Evolutionary conservation across 2,797 vertebrate species (phyloP).

Genomic region (Ambastaia sidthimunki): DNA sequence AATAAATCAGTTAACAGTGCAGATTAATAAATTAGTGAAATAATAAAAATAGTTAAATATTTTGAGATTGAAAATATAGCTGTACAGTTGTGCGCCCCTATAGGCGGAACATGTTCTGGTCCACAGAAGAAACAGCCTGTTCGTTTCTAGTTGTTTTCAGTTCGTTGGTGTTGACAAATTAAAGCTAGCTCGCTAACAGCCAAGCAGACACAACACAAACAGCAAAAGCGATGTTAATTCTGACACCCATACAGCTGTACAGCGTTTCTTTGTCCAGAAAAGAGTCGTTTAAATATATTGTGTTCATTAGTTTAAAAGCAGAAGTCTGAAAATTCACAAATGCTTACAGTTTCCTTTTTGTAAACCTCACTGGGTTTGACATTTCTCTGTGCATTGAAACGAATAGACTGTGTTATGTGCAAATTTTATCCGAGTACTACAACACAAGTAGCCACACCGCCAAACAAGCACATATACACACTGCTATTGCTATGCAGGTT

Average conservation of each 20-base stretch:
- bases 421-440: conserved; percentile 18
- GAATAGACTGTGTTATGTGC: conserved; percentile 4
- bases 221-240: no score
- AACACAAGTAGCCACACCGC: not conserved
- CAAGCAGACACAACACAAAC: conserved; percentile 6
- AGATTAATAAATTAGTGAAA: no score
- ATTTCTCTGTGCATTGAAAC: not conserved
- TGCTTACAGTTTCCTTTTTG: not conserved
- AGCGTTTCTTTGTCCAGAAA: not conserved
- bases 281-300: not conserved
- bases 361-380: not conserved
- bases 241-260: not conserved
- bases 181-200: not conserved
- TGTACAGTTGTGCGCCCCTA: conserved; percentile 4
- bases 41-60: not conserved
- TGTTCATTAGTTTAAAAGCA: not conserved
- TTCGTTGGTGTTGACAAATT: conserved; percentile 38
- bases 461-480: not conserved
- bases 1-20: no score
- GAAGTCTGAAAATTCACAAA: not conserved
- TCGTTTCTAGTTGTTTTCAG: not conserved
- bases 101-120: not conserved
- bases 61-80: not conserved
- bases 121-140: not conserved
- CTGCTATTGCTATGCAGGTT: not conserved